These are phyloP conservation scores for Busseola fusca DNA, from an alignment of 2,888 invertebrate genomes.

Conservation along the genomic window DNA sequence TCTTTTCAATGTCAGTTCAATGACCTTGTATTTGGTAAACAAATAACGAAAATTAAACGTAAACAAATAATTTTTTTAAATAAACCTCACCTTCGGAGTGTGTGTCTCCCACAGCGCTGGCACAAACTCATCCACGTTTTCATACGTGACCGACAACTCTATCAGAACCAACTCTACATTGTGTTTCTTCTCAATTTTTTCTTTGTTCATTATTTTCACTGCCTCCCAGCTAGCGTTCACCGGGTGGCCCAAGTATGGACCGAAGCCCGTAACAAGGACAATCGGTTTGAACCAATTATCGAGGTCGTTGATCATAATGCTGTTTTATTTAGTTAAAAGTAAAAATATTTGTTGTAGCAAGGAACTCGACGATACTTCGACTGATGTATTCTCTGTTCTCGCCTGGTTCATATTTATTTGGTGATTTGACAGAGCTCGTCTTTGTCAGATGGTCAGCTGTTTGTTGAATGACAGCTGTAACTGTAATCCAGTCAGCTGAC, in stretches of 20 bases:
- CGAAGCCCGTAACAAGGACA: slow-evolving; percentile 93
- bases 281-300: slow-evolving; percentile 77
- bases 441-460: background rate
- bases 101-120: slow-evolving; percentile 92
- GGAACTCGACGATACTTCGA: background rate
- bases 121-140: slow-evolving; percentile 90
- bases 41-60: too few relatives aligned
- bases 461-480: slow-evolving; percentile 19
- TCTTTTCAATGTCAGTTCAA: background rate
- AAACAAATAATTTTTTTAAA: too few relatives aligned
- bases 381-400: too few relatives aligned
- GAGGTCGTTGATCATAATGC: slow-evolving; percentile 68
- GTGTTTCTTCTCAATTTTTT: slow-evolving; percentile 85
- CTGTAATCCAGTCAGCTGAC: slow-evolving; percentile 32
- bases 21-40: background rate
- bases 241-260: slow-evolving; percentile 92
- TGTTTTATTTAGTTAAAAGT: slow-evolving; percentile 5
- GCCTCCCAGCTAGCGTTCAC: slow-evolving; percentile 96
- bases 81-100: slow-evolving; percentile 90
- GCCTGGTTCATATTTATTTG: background rate
- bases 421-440: background rate
- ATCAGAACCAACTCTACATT: slow-evolving; percentile 81
- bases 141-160: slow-evolving; percentile 93
- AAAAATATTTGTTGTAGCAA: background rate
- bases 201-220: slow-evolving; percentile 90